A percentile compares a stretch with the other conserved stretches of the same genome.
Conservation (phyloP, 2,113 vertebrate species). For the Pyxicephalus adspersus region DNA sequence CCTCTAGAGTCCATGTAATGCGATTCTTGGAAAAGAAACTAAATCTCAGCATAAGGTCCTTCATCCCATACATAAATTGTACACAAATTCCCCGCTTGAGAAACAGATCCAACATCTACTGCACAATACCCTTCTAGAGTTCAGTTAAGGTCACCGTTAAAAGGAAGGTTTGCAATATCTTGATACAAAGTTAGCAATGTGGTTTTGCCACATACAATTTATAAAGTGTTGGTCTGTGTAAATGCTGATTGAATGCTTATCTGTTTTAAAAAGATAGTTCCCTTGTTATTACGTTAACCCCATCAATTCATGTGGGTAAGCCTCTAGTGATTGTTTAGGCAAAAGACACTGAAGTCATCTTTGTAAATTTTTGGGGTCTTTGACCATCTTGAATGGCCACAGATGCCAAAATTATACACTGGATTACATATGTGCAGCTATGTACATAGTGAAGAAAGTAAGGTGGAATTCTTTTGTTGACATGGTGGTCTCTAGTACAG, state of each 20-base stretch:
- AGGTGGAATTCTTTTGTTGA: no score
- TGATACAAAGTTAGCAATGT: constrained; percentile 9
- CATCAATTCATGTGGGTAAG: no score
- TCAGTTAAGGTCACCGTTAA: constrained; percentile 25
- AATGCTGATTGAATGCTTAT: constrained; percentile 10
- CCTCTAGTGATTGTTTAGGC: no score
- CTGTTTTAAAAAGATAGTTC: no score
- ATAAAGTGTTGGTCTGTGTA: constrained; percentile 2
- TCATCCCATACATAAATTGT: constrained; percentile 44
- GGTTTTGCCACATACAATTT: constrained; percentile 11
- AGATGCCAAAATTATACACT: no score
- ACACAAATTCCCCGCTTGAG: constrained; percentile 20
- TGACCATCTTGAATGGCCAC: no score
- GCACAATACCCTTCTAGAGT: neutral
- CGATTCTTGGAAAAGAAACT: constrained; percentile 57
- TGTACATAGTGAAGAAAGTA: no score
- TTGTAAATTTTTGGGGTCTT: no score
- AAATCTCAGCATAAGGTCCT: constrained; percentile 57
- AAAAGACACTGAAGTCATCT: no score
- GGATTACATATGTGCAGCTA: no score
- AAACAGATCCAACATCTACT: neutral
- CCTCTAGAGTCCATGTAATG: constrained; percentile 56
- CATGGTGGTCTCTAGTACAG: no score
- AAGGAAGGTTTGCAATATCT: constrained; percentile 28
- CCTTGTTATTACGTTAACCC: no score